phyloP scores from a whole-genome alignment of 2,888 invertebrate species.

The Frankliniella intonsa region DNA sequence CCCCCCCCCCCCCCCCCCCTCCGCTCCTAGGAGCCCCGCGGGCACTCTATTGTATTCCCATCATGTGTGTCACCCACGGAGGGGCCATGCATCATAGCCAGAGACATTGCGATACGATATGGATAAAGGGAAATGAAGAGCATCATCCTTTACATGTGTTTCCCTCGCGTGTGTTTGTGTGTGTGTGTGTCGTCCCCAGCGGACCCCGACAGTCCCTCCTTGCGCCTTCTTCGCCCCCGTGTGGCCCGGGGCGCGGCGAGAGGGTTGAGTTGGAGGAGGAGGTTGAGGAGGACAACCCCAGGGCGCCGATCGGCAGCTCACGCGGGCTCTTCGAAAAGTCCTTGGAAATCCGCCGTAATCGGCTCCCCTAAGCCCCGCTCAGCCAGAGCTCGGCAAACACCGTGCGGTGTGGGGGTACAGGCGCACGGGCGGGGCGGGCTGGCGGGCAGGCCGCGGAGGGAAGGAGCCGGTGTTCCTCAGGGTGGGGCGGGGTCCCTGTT shows the following conservation, averaged over 20 bases:
- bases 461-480: too few species aligned
- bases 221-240: background rate
- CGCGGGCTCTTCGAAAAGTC: background rate
- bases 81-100: background rate
- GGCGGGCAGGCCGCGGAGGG: too few species aligned
- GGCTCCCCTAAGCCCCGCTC: background rate
- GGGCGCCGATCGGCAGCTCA: background rate
- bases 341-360: background rate
- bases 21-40: too few species aligned
- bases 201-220: background rate
- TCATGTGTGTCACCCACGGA: background rate
- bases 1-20: background rate
- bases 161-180: background rate
- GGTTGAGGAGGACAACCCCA: too few species aligned
- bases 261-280: background rate
- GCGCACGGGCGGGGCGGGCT: background rate
- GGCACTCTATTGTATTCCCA: conserved; percentile 7
- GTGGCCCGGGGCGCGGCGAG: background rate
- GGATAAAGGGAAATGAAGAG: background rate
- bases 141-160: conserved; percentile 20
- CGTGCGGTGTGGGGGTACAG: background rate
- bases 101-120: background rate
- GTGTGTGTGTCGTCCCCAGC: background rate
- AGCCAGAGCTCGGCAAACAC: background rate
- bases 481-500: too few species aligned